These are phyloP conservation scores for Junonia oenone DNA, from an alignment of 2,888 invertebrate species.

Conservation along the genomic window DNA sequence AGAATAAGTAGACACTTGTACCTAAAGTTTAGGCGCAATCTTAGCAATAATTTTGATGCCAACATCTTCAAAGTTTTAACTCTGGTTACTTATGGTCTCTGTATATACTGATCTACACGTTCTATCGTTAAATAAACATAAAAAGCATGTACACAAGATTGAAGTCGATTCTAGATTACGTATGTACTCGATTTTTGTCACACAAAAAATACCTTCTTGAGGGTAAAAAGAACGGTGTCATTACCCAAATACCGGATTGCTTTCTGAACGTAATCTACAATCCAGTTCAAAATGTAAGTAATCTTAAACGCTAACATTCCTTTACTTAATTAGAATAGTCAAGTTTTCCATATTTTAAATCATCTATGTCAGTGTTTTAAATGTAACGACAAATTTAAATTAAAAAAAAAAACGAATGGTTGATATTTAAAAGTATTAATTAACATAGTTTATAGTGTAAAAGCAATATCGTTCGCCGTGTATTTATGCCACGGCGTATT, in stretches of 20 bases:
- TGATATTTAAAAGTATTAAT: slow-evolving; percentile 16
- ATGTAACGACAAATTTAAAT: slow-evolving; percentile 18
- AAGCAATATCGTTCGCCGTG: slow-evolving; percentile 3
- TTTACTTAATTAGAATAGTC: slow-evolving; percentile 37
- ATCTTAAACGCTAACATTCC: slow-evolving; percentile 76
- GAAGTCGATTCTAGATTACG: slow-evolving; percentile 22
- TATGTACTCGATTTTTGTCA: not conserved
- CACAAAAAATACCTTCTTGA: not conserved
- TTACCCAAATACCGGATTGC: not conserved
- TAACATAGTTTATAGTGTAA: slow-evolving; percentile 17
- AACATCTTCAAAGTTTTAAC: slow-evolving; percentile 62
- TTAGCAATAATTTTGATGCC: slow-evolving; percentile 76
- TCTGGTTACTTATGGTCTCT: slow-evolving; percentile 55
- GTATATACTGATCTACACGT: slow-evolving; percentile 48
- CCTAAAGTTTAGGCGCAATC: slow-evolving; percentile 64
- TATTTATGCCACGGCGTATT: slow-evolving; percentile 18
- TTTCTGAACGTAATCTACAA: slow-evolving; percentile 14
- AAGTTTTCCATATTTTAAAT: slow-evolving; percentile 28
- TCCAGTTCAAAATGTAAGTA: slow-evolving; percentile 42
- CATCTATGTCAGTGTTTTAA: slow-evolving; percentile 18
- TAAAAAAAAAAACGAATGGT: slow-evolving; percentile 7
- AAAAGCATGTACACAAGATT: slow-evolving; percentile 19
- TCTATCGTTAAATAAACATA: slow-evolving; percentile 18
- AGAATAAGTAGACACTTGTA: slow-evolving; percentile 72
- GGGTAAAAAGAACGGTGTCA: not conserved